Evolutionary conservation across 2,113 vertebrate genomes (phyloP).

Genomic region (Neotoma lepida): DNA sequence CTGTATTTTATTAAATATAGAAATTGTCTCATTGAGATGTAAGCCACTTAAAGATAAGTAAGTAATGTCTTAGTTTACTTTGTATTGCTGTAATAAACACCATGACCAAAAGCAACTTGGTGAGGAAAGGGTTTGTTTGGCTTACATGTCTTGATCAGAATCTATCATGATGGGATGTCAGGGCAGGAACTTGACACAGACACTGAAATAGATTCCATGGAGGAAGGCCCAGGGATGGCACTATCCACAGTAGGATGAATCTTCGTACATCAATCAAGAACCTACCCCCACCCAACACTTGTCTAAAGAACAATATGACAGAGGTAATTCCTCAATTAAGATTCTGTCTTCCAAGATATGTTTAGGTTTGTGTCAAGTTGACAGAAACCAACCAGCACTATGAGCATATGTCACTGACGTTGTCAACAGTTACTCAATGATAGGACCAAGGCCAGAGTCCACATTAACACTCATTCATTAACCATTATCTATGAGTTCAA

Average conservation of each 20-base stretch:
- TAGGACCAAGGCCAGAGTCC: not conserved
- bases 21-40: not conserved
- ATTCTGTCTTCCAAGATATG: not conserved
- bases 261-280: not conserved
- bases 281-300: not conserved
- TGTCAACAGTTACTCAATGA: slow-evolving; percentile 16
- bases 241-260: not conserved
- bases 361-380: not conserved
- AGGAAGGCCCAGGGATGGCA: too few species aligned
- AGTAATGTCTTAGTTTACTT: not conserved
- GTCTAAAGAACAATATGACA: not conserved
- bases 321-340: not conserved
- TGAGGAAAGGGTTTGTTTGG: not conserved
- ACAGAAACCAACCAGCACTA: not conserved
- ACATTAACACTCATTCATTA: not conserved
- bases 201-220: not conserved
- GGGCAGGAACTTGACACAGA: not conserved
- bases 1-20: slow-evolving; percentile 8
- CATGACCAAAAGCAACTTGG: not conserved
- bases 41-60: not conserved
- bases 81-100: not conserved
- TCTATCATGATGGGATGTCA: not conserved
- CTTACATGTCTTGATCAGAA: not conserved
- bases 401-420: not conserved
- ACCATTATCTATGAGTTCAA: slow-evolving; percentile 20